Conservation (phyloP, 2,113 vertebrate species). For the Dasypus novemcinctus region DNA sequence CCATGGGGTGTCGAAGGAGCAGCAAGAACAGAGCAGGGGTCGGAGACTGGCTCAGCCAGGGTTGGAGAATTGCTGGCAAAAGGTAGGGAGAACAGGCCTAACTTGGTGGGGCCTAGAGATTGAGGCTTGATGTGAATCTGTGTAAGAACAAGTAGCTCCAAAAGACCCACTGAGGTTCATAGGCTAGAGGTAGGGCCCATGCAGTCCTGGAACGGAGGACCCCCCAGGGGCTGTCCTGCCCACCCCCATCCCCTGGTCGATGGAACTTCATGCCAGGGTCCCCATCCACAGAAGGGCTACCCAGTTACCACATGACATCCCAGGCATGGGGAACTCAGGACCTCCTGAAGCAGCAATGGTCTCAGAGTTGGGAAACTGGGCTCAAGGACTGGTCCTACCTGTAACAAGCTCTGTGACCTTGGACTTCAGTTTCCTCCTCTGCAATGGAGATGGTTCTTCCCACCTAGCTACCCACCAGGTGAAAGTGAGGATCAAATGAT, state of each 20-base stretch:
- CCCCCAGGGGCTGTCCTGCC: neutral
- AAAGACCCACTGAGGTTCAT: neutral
- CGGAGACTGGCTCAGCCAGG: neutral
- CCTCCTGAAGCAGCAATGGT: neutral
- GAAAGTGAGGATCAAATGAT: neutral
- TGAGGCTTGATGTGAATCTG: neutral
- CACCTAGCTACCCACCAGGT: neutral
- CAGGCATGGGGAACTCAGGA: neutral
- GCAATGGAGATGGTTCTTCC: neutral
- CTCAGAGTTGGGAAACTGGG: neutral
- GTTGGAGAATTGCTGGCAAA: neutral
- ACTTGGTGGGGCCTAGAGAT: neutral
- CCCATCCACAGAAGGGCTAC: neutral
- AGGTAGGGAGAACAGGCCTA: neutral
- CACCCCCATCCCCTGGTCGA: neutral
- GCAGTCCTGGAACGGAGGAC: neutral
- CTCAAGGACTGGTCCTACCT: neutral
- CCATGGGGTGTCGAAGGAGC: neutral
- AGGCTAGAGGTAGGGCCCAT: neutral
- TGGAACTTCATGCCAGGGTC: neutral
- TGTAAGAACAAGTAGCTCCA: neutral
- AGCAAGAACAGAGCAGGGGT: neutral
- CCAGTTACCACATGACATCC: neutral
- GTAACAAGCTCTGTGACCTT: neutral
- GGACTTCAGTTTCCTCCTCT: neutral